A percentile compares a stretch with the other conserved stretches of the same genome.
These are phyloP conservation scores for Heliopora coerulea DNA, from an alignment of 92 coral and sea anemone species.

Conservation along the genomic window DNA sequence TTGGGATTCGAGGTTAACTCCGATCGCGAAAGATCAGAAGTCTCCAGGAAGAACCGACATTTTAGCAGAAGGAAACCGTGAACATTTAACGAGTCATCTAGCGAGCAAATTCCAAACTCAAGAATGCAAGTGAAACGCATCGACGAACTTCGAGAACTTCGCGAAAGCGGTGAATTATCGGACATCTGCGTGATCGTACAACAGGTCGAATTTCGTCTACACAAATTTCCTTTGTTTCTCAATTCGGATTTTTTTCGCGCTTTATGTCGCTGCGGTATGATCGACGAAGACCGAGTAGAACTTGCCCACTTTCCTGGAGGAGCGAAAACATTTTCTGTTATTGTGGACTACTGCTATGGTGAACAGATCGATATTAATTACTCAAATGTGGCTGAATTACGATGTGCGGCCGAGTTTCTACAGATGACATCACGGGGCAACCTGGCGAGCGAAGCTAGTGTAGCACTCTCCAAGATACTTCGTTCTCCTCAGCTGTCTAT, in stretches of 20 bases:
- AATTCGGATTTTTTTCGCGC: slow-evolving; percentile 48
- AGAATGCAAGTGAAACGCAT: neutral
- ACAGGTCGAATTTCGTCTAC: slow-evolving; percentile 21
- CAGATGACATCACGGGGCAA: slow-evolving; percentile 45
- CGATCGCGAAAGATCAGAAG: neutral
- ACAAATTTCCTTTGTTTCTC: slow-evolving; percentile 36
- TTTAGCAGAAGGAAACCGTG: too few relatives aligned
- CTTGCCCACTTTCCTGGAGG: slow-evolving; percentile 40
- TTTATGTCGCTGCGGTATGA: slow-evolving; percentile 37
- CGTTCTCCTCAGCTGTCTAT: slow-evolving; percentile 14
- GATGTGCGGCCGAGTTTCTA: slow-evolving; percentile 46
- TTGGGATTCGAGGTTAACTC: neutral
- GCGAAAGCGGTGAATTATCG: slow-evolving; percentile 30
- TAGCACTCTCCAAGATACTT: slow-evolving; percentile 17
- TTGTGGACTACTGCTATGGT: slow-evolving; percentile 42
- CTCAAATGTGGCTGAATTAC: slow-evolving; percentile 33
- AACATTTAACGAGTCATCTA: neutral
- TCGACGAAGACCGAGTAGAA: slow-evolving; percentile 27
- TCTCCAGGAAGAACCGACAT: too few relatives aligned
- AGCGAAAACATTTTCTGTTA: slow-evolving; percentile 16
- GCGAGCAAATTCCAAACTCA: neutral
- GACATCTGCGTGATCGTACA: slow-evolving; percentile 31
- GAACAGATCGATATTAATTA: slow-evolving; percentile 24
- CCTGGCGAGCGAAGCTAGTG: slow-evolving; percentile 24
- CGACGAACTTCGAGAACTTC: slow-evolving; percentile 29